A percentile compares a stretch with the other conserved stretches of the same genome.
Conservation (phyloP, 2,113 vertebrate species). For the Zosterops pallidus region DNA sequence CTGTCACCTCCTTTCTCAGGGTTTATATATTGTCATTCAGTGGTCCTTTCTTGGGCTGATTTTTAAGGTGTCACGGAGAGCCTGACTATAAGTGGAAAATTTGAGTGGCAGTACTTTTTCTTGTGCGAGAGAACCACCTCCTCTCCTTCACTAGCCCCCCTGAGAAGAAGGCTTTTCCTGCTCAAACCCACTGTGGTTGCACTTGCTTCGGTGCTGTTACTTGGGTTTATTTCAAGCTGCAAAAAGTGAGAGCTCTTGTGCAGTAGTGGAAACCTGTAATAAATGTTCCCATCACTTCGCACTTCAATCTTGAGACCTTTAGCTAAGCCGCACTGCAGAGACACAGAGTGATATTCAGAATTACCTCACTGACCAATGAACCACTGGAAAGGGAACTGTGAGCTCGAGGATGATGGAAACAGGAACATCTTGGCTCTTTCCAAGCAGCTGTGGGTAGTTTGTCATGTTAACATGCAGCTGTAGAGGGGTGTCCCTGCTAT, state of each 20-base stretch:
- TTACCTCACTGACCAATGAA: not conserved
- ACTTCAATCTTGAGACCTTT: not conserved
- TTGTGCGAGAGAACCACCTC: slow-evolving; percentile 6
- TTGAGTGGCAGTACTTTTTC: not conserved
- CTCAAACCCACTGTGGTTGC: slow-evolving; percentile 44
- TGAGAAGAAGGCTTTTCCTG: slow-evolving; percentile 55
- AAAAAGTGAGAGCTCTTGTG: slow-evolving; percentile 55
- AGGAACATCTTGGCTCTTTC: not conserved
- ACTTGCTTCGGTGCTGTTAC: not conserved
- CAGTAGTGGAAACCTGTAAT: slow-evolving; percentile 23
- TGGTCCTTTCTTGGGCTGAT: not conserved
- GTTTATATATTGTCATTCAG: not conserved
- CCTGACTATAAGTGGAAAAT: not conserved
- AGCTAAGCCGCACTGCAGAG: not conserved
- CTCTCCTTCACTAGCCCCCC: not conserved
- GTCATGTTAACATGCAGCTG: rapidly evolving
- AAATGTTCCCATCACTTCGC: slow-evolving; percentile 2
- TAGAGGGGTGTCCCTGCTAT: not conserved
- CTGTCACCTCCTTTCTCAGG: not conserved
- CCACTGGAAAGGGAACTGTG: not conserved
- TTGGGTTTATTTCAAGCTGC: slow-evolving; percentile 17
- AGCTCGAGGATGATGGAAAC: not conserved
- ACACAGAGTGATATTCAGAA: not conserved
- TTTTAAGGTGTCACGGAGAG: not conserved
- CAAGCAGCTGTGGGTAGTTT: not conserved